Percentiles rank a stretch among this genome's conserved stretches.
phyloP scores from a whole-genome alignment of 2,113 vertebrate species.

The Actenoides hombroni region DNA sequence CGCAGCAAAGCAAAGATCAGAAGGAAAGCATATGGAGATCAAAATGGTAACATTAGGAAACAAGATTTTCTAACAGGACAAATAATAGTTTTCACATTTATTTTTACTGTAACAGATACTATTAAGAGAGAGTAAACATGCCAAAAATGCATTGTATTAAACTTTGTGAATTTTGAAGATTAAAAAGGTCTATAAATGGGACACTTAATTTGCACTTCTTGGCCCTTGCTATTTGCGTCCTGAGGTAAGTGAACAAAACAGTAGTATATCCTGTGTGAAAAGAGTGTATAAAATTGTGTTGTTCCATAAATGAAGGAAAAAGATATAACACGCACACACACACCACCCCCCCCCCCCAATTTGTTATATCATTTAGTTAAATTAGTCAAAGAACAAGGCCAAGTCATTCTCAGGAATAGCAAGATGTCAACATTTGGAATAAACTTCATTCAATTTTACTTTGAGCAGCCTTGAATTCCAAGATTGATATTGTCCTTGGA shows the following conservation, averaged over 20 bases:
- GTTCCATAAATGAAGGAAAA: neutral
- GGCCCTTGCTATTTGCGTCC: neutral
- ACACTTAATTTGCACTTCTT: neutral
- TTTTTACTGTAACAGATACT: neutral
- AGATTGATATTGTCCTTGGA: neutral
- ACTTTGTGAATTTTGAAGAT: neutral
- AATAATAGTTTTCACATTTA: neutral
- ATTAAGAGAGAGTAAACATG: neutral
- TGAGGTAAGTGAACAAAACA: neutral
- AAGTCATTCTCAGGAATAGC: neutral
- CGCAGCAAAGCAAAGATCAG: neutral
- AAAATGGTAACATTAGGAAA: neutral
- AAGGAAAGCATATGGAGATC: neutral
- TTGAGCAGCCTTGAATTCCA: neutral
- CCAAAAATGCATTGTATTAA: neutral
- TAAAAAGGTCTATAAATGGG: neutral
- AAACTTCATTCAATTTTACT: neutral
- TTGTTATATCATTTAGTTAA: neutral
- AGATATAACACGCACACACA: too few relatives aligned
- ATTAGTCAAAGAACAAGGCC: slow-evolving; percentile 5
- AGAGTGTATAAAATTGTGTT: neutral
- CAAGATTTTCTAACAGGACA: neutral
- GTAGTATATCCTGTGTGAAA: neutral
- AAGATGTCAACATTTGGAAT: neutral
- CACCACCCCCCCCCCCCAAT: neutral